phyloP scores from a whole-genome alignment of 2,113 vertebrate genomes.

The Azemiops feae region DNA sequence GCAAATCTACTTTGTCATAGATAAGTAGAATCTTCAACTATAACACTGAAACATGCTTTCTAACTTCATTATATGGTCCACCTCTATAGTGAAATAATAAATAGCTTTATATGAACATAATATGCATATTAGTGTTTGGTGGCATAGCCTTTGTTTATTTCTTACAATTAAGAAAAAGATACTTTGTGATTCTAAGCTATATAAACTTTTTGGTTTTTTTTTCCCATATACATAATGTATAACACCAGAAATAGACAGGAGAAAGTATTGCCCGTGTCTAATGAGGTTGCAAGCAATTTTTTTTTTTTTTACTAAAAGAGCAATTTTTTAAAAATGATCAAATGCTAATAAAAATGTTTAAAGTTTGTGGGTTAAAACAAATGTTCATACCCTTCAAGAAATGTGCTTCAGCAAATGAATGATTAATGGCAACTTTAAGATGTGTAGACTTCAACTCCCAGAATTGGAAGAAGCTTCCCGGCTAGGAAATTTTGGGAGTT shows the following conservation, averaged over 20 bases:
- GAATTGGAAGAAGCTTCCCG: neutral
- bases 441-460: neutral
- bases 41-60: neutral
- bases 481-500: neutral
- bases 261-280: neutral
- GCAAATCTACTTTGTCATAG: neutral
- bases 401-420: neutral
- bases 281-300: neutral
- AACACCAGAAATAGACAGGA: neutral
- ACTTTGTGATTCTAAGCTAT: neutral
- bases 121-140: neutral
- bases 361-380: neutral
- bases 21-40: neutral
- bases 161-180: neutral
- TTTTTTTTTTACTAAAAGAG: neutral
- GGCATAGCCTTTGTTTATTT: neutral
- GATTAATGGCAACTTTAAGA: neutral
- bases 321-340: neutral
- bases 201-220: neutral
- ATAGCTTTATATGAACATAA: neutral
- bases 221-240: neutral
- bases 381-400: neutral
- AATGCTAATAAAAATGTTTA: neutral
- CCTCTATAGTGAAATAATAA: neutral
- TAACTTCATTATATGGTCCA: neutral